phyloP scores from a whole-genome alignment of 1,140 invertebrate species.

The Drosophila albomicans region DNA sequence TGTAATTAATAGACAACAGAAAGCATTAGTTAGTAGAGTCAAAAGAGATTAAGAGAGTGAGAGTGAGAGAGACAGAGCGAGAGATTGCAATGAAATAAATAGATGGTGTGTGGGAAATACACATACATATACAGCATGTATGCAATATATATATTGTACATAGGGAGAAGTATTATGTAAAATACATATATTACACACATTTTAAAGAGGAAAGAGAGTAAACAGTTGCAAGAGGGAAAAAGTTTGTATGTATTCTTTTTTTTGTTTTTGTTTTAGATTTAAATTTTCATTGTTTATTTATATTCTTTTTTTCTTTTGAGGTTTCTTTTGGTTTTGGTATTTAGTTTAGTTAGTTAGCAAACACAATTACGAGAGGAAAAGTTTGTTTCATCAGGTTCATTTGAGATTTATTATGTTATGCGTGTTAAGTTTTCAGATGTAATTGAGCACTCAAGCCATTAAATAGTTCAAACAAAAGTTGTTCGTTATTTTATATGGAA shows the following conservation, averaged over 20 bases:
- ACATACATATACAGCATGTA: slow-evolving; percentile 79
- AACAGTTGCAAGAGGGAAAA: slow-evolving; percentile 75
- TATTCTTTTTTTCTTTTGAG: slow-evolving; percentile 20
- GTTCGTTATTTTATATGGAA: slow-evolving; percentile 24
- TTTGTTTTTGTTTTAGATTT: slow-evolving; percentile 30
- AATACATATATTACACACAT: slow-evolving; percentile 73
- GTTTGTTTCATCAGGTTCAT: slow-evolving; percentile 26
- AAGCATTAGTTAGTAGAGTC: slow-evolving; percentile 22
- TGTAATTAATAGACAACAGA: slow-evolving; percentile 21
- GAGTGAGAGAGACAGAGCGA: slow-evolving; percentile 16
- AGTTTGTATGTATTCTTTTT: slow-evolving; percentile 52
- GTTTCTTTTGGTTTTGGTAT: slow-evolving; percentile 20
- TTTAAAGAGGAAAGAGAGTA: slow-evolving; percentile 58
- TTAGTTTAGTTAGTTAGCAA: slow-evolving; percentile 33
- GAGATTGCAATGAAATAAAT: slow-evolving; percentile 30
- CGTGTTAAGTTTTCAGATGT: slow-evolving; percentile 58
- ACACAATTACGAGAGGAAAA: slow-evolving; percentile 34
- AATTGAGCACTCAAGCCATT: slow-evolving; percentile 57
- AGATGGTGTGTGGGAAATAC: slow-evolving; percentile 66
- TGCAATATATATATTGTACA: slow-evolving; percentile 76
- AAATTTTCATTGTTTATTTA: slow-evolving; percentile 23
- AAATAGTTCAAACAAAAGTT: slow-evolving; percentile 47
- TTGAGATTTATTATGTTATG: slow-evolving; percentile 56
- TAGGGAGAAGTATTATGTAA: slow-evolving; percentile 45
- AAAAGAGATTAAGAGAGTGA: slow-evolving; percentile 3